phyloP scores from a whole-genome alignment of 2,888 invertebrate species.

The Noctua janthina region DNA sequence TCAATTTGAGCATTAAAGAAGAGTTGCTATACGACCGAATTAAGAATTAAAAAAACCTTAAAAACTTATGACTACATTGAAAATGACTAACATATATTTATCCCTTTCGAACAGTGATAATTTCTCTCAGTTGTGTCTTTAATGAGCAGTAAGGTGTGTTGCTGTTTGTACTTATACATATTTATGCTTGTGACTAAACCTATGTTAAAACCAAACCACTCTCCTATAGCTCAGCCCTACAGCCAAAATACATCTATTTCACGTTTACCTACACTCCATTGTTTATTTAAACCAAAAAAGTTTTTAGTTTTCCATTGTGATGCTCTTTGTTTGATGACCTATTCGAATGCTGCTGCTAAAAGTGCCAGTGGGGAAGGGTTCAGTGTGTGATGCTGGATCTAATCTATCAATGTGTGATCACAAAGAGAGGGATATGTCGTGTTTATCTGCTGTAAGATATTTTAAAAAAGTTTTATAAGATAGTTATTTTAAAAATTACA shows the following conservation, averaged over 20 bases:
- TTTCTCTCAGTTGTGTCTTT: no score
- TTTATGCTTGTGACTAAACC: not conserved
- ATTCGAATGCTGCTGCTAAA: constrained; percentile 75
- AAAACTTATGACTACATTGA: no score
- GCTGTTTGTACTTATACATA: not conserved
- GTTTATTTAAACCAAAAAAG: constrained; percentile 86
- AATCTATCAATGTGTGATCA: constrained; percentile 34
- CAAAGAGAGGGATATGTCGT: not conserved
- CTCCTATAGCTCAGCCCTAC: constrained; percentile 72
- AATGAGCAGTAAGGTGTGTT: no score
- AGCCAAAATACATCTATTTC: constrained; percentile 84
- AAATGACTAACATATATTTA: no score
- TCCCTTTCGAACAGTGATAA: no score
- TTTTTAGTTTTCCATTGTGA: constrained; percentile 85
- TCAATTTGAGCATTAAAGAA: no score
- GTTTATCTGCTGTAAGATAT: not conserved
- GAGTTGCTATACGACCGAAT: no score
- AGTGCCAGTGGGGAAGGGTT: constrained; percentile 72
- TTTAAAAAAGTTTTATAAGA: not conserved
- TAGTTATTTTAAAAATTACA: not conserved
- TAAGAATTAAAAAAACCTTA: no score
- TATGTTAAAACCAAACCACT: not conserved
- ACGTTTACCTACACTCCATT: constrained; percentile 85
- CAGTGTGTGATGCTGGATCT: constrained; percentile 12
- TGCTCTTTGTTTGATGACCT: constrained; percentile 86